Base-by-base conservation (phyloP, 2,113 vertebrate species). In the Deroptyus accipitrinus region DNA sequence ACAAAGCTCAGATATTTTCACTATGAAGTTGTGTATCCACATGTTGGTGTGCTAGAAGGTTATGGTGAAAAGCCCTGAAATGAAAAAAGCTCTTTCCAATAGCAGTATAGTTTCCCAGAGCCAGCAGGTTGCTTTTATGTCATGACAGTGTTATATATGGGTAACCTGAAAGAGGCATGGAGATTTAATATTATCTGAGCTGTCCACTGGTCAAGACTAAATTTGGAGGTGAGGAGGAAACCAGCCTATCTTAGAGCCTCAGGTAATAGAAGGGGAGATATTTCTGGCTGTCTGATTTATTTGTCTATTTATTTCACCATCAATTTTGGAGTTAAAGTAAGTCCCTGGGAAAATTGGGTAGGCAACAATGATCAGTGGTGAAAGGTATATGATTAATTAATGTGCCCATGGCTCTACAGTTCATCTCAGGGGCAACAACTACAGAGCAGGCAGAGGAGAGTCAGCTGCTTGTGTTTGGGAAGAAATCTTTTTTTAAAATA, bases 281-380 rank as follows among this genome's bases (percentile, higher is more conserved):
- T 77, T 83, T 92, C 72, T 92, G 46, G 25, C 66, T 80, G 79
- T 41, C 13, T 93, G 95, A 96, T 92, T 92, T 97, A 94, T 95
- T 91, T 96, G 41, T 44, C 87, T 92, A 13, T 95, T 93, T 92
- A 88, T 85, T 91, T 70, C 84, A 87, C 70, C 74, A 90, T 96
- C 85, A 89, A 46, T 93, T 95, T 39, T 79, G 44, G 75, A 90
- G 78, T 83, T 90, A 35, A 84, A 90, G 62, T 55, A 64, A 91
- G 82, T 73, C 70, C n/a, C 54, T 80, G 51, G 46, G 41, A 91
- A 90, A 92, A 96, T 59, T 42, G 63, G 37, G 55, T 46, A 80
- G 66, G 63, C 41, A 90, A 76, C 67, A 95, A 91, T 70, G 70
- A 80, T 88, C 55, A 27, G 37, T 88, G 54, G 37, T 83, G 84